Evolutionary conservation across 2,888 invertebrate species (phyloP).

Genomic region (Oasisia sp.): DNA sequence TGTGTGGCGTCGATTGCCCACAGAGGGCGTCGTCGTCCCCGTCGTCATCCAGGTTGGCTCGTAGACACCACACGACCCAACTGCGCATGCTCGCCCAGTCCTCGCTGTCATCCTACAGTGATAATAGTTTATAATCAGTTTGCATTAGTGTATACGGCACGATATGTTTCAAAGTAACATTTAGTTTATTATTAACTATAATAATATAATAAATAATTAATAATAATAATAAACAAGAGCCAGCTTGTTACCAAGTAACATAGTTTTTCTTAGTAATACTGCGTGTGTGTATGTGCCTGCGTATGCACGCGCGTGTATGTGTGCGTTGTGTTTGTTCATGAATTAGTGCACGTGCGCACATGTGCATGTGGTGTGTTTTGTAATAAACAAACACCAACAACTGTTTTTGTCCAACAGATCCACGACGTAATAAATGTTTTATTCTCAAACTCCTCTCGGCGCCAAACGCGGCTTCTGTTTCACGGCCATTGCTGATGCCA

Average conservation of each 20-base stretch:
- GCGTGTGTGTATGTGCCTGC: not conserved
- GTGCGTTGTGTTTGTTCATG: not conserved
- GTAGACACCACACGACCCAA: constrained; percentile 39
- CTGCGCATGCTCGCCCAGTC: constrained; percentile 38
- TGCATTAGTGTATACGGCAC: not conserved
- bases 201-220: too few relatives aligned
- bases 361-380: not conserved
- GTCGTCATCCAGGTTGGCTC: constrained; percentile 32
- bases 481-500: not conserved
- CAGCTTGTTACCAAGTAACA: too few relatives aligned
- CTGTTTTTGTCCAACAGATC: not conserved
- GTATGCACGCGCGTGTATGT: not conserved
- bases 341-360: not conserved
- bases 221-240: too few relatives aligned
- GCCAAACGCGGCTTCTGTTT: not conserved
- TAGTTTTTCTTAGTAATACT: too few relatives aligned
- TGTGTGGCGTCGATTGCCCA: not conserved
- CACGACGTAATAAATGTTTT: not conserved
- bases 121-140: not conserved
- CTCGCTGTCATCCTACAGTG: constrained; percentile 30
- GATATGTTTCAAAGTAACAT: too few relatives aligned
- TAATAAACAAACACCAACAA: not conserved
- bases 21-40: not conserved
- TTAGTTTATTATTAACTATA: too few relatives aligned
- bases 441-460: not conserved